Evolutionary conservation across 1,140 invertebrate genomes (phyloP).

Genomic region (Neodiprion virginianus): DNA sequence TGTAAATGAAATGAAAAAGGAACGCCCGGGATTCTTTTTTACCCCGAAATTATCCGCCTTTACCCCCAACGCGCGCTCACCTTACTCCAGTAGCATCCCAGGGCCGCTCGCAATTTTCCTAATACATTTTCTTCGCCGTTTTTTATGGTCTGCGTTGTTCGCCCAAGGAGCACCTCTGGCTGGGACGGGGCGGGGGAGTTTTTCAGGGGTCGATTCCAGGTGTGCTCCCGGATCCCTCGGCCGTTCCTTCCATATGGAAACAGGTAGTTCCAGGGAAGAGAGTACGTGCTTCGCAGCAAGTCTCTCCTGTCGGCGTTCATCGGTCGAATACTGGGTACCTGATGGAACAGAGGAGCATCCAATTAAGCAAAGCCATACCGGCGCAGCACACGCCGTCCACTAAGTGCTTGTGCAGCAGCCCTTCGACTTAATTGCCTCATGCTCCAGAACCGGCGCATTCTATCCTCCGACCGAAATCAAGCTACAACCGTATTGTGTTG

Average conservation of each 20-base stretch:
- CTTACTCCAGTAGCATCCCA: conserved; percentile 38
- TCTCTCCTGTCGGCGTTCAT: conserved; percentile 30
- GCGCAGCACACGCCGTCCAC: too few relatives aligned
- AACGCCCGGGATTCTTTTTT: too few relatives aligned
- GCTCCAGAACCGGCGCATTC: too few relatives aligned
- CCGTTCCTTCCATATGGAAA: conserved; percentile 48
- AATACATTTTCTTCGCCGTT: conserved; percentile 22
- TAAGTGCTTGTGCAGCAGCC: too few relatives aligned
- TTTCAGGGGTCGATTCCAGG: conserved; percentile 29
- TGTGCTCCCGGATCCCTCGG: conserved; percentile 35
- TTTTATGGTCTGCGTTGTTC: conserved; percentile 3
- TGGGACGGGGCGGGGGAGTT: too few relatives aligned
- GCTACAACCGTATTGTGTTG: too few relatives aligned
- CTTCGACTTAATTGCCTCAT: too few relatives aligned
- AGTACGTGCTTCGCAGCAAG: conserved; percentile 44
- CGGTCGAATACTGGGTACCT: conserved; percentile 20
- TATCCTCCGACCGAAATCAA: too few relatives aligned
- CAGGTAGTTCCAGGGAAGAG: conserved; percentile 43
- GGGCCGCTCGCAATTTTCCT: conserved; percentile 36
- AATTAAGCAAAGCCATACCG: too few relatives aligned
- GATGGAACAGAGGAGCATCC: neutral
- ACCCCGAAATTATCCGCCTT: too few relatives aligned
- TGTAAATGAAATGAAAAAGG: neutral
- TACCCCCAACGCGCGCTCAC: neutral
- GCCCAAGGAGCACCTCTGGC: neutral